Evolutionary conservation across 2,113 vertebrate genomes (phyloP).

Genomic region (Edolisoma coerulescens): DNA sequence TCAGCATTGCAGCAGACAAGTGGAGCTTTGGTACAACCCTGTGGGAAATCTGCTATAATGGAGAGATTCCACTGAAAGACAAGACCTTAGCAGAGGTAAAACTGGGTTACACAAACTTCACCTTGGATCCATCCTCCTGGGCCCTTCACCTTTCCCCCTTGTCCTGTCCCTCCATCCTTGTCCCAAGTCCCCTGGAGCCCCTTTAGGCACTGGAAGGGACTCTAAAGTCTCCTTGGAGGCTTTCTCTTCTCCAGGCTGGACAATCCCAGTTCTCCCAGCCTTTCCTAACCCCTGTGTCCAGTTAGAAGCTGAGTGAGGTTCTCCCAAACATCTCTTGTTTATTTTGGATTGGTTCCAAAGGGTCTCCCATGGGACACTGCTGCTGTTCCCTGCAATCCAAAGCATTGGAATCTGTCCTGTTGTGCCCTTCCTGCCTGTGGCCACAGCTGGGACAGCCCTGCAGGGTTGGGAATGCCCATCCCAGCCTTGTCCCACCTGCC

Average conservation of each 20-base stretch:
- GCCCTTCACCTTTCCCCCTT: not conserved
- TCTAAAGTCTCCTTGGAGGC: not conserved
- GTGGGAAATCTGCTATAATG: constrained; percentile 98
- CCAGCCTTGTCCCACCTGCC: not conserved
- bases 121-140: not conserved
- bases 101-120: not conserved
- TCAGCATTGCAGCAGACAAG: constrained; percentile 91
- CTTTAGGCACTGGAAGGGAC: rapidly evolving
- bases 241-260: not conserved
- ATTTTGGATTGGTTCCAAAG: not conserved
- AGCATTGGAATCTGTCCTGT: not conserved
- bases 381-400: not conserved
- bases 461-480: not conserved
- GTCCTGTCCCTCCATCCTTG: not conserved
- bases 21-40: constrained; percentile 98
- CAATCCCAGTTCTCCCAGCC: not conserved
- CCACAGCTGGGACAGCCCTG: not conserved
- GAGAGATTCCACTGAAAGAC: constrained; percentile 93
- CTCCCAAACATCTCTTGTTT: not conserved
- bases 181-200: not conserved
- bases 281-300: not conserved
- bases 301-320: not conserved
- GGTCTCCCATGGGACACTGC: not conserved
- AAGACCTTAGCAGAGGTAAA: constrained; percentile 93
- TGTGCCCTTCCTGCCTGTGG: not conserved